Evolutionary conservation across 2,888 invertebrate genomes (phyloP), one percentile per base, ranked within the genome.

Genomic region (Leptarthrus brevirostris): DNA sequence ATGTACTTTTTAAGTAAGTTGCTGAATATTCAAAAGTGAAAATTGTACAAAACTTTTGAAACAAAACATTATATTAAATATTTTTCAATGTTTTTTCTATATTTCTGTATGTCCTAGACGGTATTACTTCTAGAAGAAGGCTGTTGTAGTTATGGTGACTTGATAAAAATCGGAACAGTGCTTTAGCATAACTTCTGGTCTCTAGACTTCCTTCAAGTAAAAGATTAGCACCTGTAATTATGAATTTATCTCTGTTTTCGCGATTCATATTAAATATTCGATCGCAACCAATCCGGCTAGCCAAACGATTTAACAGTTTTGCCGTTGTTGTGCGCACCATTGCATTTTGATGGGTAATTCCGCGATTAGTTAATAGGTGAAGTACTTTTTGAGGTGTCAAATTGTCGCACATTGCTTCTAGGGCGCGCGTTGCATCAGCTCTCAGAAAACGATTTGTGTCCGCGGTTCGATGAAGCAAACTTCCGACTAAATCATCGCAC

Each of bases 401-500:
- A 75, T 92, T 88, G 74, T 93, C 91, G 74, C 95, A 91, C 89
- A 98, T 92, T 12, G 90, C 88, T 79, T 92, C 93, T 49, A 98
- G 85, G 0, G 97, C 94, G 8, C 88, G 87, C 0, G 80, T 80
- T 2, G 96, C 94, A 84, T 98, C 98, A 36, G 93, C 93, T 20
- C 97, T 88, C 66, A 98, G 88, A 83, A 98, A 97, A 79, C 92
- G 91, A 85, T 97, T 97, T 5, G 96, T 97, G 81, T 98, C 98
- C 0, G 96, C 96, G 64, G 95, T 93, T 75, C 97, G 91, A 78
- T 93, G 93, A 30, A 98, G 87, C 74, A 98, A 86, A 8, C 93
- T 91, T 20, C 89, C 90, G 0, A 92, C 92, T 66, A 96, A 88
- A 81, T 95, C 94, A 81, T 98, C 97, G 71, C 96, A 86, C 84